phyloP scores from a whole-genome alignment of 2,888 invertebrate species.

The Augiades crinisus region DNA sequence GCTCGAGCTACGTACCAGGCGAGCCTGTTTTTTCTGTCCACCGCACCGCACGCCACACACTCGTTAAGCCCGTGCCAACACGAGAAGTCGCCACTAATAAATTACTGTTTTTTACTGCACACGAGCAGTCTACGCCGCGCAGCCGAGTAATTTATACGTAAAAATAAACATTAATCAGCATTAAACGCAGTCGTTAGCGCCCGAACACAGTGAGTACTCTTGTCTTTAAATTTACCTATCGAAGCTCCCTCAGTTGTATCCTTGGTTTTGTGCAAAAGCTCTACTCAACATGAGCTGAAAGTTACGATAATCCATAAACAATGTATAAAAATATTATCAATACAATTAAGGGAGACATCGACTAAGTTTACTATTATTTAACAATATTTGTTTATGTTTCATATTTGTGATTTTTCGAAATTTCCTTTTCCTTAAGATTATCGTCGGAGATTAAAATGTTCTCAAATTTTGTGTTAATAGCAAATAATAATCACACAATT shows the following conservation, averaged over 20 bases:
- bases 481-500: too few species aligned
- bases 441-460: too few species aligned
- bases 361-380: neutral
- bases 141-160: conserved; percentile 76
- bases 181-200: conserved; percentile 71
- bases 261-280: conserved; percentile 27
- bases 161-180: conserved; percentile 77
- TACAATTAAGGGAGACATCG: conserved; percentile 36
- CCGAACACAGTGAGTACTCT: conserved; percentile 75
- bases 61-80: conserved; percentile 83
- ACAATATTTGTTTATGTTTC: conserved; percentile 31
- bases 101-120: conserved; percentile 80
- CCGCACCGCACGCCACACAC: conserved; percentile 82
- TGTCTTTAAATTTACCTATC: conserved; percentile 54
- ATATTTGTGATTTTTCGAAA: neutral
- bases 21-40: conserved; percentile 84
- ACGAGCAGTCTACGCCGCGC: conserved; percentile 80
- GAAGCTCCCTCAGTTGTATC: conserved; percentile 49
- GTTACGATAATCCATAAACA: neutral
- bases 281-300: neutral
- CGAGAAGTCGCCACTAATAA: conserved; percentile 84
- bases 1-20: conserved; percentile 78
- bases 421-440: neutral
- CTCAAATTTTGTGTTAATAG: too few species aligned
- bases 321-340: conserved; percentile 16